Percentiles rank a stretch among this genome's conserved stretches.
phyloP scores from a whole-genome alignment of 2,888 invertebrate species.

The Holacanthella duospinosa region DNA sequence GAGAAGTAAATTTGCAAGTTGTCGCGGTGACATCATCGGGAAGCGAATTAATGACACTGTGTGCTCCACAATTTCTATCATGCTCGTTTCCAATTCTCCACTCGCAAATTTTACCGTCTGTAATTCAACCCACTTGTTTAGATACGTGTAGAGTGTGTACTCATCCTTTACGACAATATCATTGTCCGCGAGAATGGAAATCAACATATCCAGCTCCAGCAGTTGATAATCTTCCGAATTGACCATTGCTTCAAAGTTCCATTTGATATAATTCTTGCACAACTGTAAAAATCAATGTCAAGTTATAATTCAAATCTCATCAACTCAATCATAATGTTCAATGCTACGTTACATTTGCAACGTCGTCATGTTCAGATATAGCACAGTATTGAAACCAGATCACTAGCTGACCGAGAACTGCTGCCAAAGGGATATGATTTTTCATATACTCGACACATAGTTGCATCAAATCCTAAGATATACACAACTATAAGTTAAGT shows the following conservation, averaged over 20 bases:
- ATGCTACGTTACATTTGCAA: too few species aligned
- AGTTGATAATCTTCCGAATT: conserved; percentile 67
- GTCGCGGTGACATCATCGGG: conserved; percentile 87
- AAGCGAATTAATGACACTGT: conserved; percentile 72
- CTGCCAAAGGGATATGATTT: conserved; percentile 72
- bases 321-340: too few species aligned
- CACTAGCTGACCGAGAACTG: conserved; percentile 66
- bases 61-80: conserved; percentile 58
- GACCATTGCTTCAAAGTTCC: conserved; percentile 78
- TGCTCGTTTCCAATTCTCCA: conserved; percentile 54
- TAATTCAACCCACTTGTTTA: conserved; percentile 66
- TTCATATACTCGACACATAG: conserved; percentile 81
- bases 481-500: too few species aligned
- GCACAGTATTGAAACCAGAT: conserved; percentile 86
- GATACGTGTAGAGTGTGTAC: conserved; percentile 67
- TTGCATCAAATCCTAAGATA: conserved; percentile 69
- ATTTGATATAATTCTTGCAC: conserved; percentile 73
- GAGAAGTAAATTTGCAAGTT: conserved; percentile 68
- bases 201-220: conserved; percentile 57
- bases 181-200: conserved; percentile 60
- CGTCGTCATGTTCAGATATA: conserved; percentile 72
- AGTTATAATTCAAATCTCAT: not conserved
- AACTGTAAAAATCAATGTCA: conserved; percentile 46
- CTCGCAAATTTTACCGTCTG: conserved; percentile 53
- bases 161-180: conserved; percentile 83